Evolutionary conservation across 2,888 invertebrate genomes (phyloP), one percentile per base, ranked within the genome.

Genomic region (Eumerus sabulonum): DNA sequence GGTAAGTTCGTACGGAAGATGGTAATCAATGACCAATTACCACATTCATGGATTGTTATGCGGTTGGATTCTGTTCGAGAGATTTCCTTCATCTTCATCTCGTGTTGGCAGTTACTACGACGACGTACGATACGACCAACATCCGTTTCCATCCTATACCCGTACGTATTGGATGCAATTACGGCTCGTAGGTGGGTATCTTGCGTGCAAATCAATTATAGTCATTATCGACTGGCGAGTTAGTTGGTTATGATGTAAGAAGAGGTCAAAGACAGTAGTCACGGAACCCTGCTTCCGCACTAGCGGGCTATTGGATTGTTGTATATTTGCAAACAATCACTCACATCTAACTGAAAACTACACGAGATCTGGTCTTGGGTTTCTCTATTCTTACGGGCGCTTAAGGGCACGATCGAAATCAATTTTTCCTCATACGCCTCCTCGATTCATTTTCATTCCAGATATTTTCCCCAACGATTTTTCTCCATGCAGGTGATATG

Each of bases 1-100:
- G 63, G 60, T 45, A 40, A 62, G 59, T 68, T 27, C 35, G 74
- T 74, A 74, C 79, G 79, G 79, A 79, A 79, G 79, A 79, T 79
- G 79, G 74, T 74, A 79, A 79, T 79, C 79, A 79, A 79, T 79
- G 79, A 60, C 74, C 79, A 79, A 79, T 79, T 79, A 79, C 79
- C 74, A 74, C 79, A 70, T 79, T 79, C 79, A 79, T 79, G 79
- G 70, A 79, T 79, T 60, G 64, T 79, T 79, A 68, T 74, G 74
- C 63, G 79, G 79, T 74, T 74, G 64, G 53, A 67, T 35, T 73
- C 27, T 27, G 27, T 27, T 7, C 27, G 27, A 27, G 27, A 2
- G 27, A 27, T 27, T 27, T 7, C 27, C 27, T 27, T 27, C 27
- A n/a, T n/a, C n/a, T n/a, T n/a, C n/a, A n/a, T 27, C 63, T 62